A percentile compares a stretch with the other conserved stretches of the same genome.
These are phyloP conservation scores for Bubo blakistoni DNA, from an alignment of 2,113 vertebrate species.

Conservation along the genomic window DNA sequence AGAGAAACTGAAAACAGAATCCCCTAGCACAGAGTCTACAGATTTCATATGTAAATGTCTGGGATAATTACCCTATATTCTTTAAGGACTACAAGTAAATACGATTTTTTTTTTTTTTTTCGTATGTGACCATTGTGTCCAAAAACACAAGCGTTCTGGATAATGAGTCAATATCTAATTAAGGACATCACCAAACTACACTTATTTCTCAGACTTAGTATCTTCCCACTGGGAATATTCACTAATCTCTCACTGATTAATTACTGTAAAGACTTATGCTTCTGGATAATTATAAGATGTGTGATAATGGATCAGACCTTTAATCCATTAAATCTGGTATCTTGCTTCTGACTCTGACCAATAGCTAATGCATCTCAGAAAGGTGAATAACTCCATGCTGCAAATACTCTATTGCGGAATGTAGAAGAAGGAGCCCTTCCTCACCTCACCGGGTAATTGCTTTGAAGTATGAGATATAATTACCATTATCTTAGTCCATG, in stretches of 20 bases:
- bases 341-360: slow-evolving; percentile 64
- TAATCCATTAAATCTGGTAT: slow-evolving; percentile 66
- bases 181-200: slow-evolving; percentile 61
- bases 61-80: background rate
- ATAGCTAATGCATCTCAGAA: slow-evolving; percentile 49
- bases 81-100: background rate
- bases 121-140: background rate
- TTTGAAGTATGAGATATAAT: slow-evolving; percentile 65
- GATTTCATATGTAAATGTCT: background rate
- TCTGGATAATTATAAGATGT: slow-evolving; percentile 68
- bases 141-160: background rate
- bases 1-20: background rate
- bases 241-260: slow-evolving; percentile 70
- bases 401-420: slow-evolving; percentile 41
- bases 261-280: slow-evolving; percentile 68
- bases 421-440: slow-evolving; percentile 46
- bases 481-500: slow-evolving; percentile 61
- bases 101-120: background rate
- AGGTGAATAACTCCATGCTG: slow-evolving; percentile 56
- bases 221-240: slow-evolving; percentile 67
- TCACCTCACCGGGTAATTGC: slow-evolving; percentile 51
- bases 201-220: slow-evolving; percentile 62
- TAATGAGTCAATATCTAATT: slow-evolving; percentile 67
- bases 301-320: slow-evolving; percentile 69
- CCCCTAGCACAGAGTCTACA: background rate